Conservation (phyloP, 2,797 vertebrate genomes). For the Tadarida brasiliensis region DNA sequence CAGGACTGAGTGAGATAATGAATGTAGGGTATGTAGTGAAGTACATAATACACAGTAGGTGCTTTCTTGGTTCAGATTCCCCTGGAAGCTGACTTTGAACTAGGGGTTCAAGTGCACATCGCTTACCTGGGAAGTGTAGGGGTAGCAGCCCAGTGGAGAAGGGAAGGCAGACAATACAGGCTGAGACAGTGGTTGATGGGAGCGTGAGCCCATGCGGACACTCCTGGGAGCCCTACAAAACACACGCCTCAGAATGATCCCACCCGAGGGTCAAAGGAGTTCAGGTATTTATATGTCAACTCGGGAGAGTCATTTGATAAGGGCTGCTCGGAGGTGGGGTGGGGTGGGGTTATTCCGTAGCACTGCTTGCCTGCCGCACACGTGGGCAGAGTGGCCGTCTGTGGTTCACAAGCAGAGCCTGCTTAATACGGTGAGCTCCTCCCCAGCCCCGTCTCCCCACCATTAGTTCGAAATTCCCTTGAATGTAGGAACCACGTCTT, state of each 20-base stretch:
- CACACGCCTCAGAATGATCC: not conserved
- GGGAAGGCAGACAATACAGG: not conserved
- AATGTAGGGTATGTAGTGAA: not conserved
- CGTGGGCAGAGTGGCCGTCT: not conserved
- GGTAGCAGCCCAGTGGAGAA: not conserved
- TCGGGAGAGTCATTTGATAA: not conserved
- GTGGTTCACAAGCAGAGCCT: not conserved
- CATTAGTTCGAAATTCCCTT: not conserved
- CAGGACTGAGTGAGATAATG: not conserved
- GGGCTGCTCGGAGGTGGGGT: not conserved
- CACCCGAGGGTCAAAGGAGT: not conserved
- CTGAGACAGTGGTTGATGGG: not conserved
- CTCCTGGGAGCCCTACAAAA: slow-evolving; percentile 28
- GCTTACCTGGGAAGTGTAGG: not conserved
- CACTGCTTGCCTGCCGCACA: not conserved
- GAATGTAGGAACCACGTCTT: not conserved
- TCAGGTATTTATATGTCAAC: not conserved
- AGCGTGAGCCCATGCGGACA: not conserved
- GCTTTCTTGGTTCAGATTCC: not conserved
- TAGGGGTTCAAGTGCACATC: not conserved
- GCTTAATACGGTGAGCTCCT: not conserved
- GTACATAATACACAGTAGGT: not conserved
- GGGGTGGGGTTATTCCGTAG: not conserved
- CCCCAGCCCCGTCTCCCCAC: fast-evolving
- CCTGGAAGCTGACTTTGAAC: slow-evolving; percentile 28